These are phyloP conservation scores for Mungos mungo DNA, from an alignment of 2,113 vertebrate genomes.

Conservation along the genomic window DNA sequence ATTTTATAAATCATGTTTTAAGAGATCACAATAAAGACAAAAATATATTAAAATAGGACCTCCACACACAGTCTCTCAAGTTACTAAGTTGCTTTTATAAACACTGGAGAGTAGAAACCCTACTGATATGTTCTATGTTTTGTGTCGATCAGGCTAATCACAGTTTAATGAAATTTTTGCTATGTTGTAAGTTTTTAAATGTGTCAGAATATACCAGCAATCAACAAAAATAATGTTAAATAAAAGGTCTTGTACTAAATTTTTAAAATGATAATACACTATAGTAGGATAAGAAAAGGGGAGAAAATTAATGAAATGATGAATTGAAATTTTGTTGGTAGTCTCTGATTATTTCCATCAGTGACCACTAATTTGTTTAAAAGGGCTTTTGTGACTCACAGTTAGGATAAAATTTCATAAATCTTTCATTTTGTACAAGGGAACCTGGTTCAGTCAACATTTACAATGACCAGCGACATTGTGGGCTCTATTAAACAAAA, in stretches of 20 bases:
- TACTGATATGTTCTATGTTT: neutral
- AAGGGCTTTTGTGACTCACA: conserved; percentile 46
- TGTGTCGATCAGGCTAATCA: conserved; percentile 15
- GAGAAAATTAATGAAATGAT: neutral
- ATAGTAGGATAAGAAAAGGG: neutral
- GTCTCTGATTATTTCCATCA: conserved; percentile 20
- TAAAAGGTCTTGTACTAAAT: neutral
- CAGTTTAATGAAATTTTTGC: conserved; percentile 3
- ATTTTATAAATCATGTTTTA: conserved; percentile 45
- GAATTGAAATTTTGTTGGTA: neutral
- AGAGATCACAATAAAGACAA: conserved; percentile 15
- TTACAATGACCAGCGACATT: conserved; percentile 13
- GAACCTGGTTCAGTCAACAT: conserved; percentile 25
- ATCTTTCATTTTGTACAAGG: conserved; percentile 35
- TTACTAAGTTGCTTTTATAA: conserved; percentile 32
- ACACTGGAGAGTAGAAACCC: neutral
- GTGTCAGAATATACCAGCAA: conserved; percentile 5
- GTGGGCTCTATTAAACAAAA: conserved; percentile 55
- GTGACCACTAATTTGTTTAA: conserved; percentile 38
- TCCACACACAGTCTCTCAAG: neutral
- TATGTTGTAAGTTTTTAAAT: neutral
- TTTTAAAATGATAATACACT: neutral
- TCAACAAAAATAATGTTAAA: conserved; percentile 34
- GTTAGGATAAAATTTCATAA: conserved; percentile 18
- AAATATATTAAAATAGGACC: conserved; percentile 37